phyloP scores from a whole-genome alignment of 2,888 invertebrate genomes.

The Diogma glabrata region DNA sequence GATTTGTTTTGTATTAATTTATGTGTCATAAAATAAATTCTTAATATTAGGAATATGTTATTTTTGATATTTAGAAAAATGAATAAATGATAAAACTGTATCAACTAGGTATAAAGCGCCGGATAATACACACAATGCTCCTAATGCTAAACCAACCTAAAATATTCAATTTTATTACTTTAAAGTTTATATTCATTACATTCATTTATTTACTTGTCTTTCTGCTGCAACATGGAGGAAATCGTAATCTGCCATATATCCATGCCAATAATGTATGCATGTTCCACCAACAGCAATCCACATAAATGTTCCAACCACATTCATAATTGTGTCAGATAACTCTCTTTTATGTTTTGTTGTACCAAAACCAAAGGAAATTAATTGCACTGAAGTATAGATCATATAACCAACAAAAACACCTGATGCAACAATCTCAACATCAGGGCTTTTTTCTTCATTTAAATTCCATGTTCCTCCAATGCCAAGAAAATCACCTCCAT shows the following conservation, averaged over 20 bases:
- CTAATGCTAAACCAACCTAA: slow-evolving; percentile 67
- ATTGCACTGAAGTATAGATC: slow-evolving; percentile 67
- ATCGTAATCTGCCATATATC: slow-evolving; percentile 71
- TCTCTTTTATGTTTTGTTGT: slow-evolving; percentile 68
- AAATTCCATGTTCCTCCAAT: slow-evolving; percentile 85
- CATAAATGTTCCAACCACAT: slow-evolving; percentile 71
- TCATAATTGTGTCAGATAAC: slow-evolving; percentile 73
- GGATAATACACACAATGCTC: slow-evolving; percentile 65
- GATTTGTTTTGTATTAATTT: not conserved
- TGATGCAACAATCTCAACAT: slow-evolving; percentile 78
- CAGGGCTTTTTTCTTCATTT: slow-evolving; percentile 77
- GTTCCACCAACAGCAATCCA: slow-evolving; percentile 79
- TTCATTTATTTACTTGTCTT: slow-evolving; percentile 40
- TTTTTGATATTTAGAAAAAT: slow-evolving; percentile 49
- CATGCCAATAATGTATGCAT: slow-evolving; percentile 81
- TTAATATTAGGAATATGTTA: not conserved
- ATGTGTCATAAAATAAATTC: not conserved
- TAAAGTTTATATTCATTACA: not conserved
- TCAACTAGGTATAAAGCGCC: slow-evolving; percentile 73
- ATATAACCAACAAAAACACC: slow-evolving; percentile 79
- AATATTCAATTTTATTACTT: not conserved
- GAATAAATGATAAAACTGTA: slow-evolving; percentile 62
- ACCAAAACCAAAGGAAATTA: slow-evolving; percentile 65
- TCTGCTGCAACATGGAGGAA: slow-evolving; percentile 61
- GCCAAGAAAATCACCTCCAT: slow-evolving; percentile 71